Conservation (phyloP, 1,140 invertebrate species). For the Agraylea sexmaculata region DNA sequence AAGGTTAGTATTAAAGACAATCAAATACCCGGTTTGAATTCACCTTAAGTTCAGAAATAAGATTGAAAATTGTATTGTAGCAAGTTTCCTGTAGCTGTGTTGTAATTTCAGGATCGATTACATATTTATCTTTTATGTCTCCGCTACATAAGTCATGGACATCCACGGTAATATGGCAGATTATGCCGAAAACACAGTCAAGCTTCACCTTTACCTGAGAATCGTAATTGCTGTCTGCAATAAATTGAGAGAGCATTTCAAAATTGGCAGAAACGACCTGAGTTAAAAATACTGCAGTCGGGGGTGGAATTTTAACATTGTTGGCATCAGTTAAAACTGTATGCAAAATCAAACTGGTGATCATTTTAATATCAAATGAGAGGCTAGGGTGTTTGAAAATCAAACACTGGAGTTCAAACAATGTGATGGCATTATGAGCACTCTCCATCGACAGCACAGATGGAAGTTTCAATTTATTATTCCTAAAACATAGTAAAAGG, state of each 20-base stretch:
- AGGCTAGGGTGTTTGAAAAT: slow-evolving; percentile 10
- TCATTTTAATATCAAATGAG: slow-evolving; percentile 11
- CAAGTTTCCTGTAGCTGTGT: slow-evolving; percentile 8
- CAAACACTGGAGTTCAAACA: slow-evolving; percentile 12
- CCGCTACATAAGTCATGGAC: slow-evolving; percentile 6
- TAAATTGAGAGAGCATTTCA: slow-evolving; percentile 4
- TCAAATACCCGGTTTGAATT: neutral
- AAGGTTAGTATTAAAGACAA: neutral
- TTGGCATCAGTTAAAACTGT: slow-evolving; percentile 9
- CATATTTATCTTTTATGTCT: neutral
- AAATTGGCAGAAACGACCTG: too few species aligned
- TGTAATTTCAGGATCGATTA: slow-evolving; percentile 4
- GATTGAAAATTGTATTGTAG: neutral
- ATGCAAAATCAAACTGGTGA: slow-evolving; percentile 13
- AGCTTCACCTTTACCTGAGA: slow-evolving; percentile 4
- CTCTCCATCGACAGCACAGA: slow-evolving; percentile 13
- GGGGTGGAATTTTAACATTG: neutral
- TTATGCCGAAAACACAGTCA: slow-evolving; percentile 9
- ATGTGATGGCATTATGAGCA: slow-evolving; percentile 13
- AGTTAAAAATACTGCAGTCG: too few species aligned
- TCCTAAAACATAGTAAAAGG: slow-evolving; percentile 10
- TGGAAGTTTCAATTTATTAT: slow-evolving; percentile 7
- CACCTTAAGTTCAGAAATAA: neutral
- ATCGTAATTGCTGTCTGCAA: slow-evolving; percentile 10
- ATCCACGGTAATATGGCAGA: slow-evolving; percentile 11